Conservation (phyloP, 2,797 vertebrate genomes). For the Salmo trutta region DNA sequence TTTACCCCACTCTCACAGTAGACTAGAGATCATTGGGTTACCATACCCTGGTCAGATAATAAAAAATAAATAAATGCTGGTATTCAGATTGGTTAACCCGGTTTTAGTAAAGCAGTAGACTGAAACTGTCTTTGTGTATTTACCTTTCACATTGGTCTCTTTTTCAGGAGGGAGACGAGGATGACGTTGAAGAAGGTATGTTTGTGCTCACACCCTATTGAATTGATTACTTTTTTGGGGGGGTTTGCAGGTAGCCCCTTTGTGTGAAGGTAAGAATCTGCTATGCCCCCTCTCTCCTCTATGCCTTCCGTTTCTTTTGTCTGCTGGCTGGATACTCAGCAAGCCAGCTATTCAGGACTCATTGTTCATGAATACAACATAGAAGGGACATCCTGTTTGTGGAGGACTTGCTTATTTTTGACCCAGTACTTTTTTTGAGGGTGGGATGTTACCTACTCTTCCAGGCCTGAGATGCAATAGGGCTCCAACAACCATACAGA, state of each 20-base stretch:
- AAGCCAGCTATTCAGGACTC: constrained; percentile 12
- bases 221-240: constrained; percentile 37
- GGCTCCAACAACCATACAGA: constrained; percentile 1
- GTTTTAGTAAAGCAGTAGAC: no score
- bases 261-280: constrained; percentile 39
- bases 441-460: not conserved
- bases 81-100: not conserved
- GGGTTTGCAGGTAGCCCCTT: constrained; percentile 33
- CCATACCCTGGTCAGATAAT: not conserved
- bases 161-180: constrained; percentile 89
- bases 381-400: constrained; percentile 13
- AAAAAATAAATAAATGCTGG: no score
- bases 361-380: constrained; percentile 7
- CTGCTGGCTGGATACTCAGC: constrained; percentile 2
- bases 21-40: not conserved
- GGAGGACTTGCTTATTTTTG: constrained; percentile 27
- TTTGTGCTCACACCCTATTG: constrained; percentile 58
- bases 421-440: not conserved
- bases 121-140: not conserved
- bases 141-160: constrained; percentile 4
- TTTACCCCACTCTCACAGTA: not conserved
- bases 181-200: constrained; percentile 97
- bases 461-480: not conserved
- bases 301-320: constrained; percentile 25
- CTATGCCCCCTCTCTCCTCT: constrained; percentile 11